Evolutionary conservation across 2,888 invertebrate species (phyloP).

Genomic region (Iselma pallidipennis): DNA sequence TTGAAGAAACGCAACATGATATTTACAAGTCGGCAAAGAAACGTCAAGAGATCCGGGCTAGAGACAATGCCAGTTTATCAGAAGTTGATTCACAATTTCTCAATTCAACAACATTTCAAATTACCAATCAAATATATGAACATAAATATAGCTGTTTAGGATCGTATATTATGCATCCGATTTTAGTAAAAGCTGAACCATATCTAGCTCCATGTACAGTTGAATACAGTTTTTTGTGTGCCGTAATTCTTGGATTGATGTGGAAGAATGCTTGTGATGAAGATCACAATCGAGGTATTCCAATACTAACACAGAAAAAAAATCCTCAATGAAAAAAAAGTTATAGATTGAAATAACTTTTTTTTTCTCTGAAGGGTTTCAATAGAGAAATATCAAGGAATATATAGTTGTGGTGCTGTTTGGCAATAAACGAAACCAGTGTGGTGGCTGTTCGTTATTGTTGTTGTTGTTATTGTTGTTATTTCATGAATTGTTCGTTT

Average conservation of each 20-base stretch:
- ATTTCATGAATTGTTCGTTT: neutral
- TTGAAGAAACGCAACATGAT: conserved; percentile 86
- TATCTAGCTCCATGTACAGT: conserved; percentile 89
- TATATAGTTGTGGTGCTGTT: neutral
- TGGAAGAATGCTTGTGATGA: conserved; percentile 75
- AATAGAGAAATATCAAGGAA: neutral
- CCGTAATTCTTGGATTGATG: conserved; percentile 87
- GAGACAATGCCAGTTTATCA: conserved; percentile 26
- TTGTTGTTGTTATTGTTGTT: neutral
- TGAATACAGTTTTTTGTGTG: conserved; percentile 89
- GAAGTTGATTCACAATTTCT: conserved; percentile 32
- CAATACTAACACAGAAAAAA: neutral
- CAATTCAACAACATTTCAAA: conserved; percentile 32
- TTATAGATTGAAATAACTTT: too few species aligned
- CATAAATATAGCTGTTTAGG: conserved; percentile 33
- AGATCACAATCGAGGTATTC: conserved; percentile 1
- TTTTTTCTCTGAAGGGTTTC: neutral
- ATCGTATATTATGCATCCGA: conserved; percentile 36
- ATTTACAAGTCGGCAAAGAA: conserved; percentile 65
- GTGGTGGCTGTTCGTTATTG: too few species aligned
- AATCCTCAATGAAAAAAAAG: too few species aligned
- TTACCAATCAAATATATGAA: conserved; percentile 34
- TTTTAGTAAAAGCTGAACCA: conserved; percentile 48
- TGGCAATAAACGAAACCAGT: neutral
- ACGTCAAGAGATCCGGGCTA: conserved; percentile 22